A percentile compares a stretch with the other conserved stretches of the same genome.
Evolutionary conservation across 2,113 vertebrate species (phyloP).

Genomic region (Tetrao urogallus): DNA sequence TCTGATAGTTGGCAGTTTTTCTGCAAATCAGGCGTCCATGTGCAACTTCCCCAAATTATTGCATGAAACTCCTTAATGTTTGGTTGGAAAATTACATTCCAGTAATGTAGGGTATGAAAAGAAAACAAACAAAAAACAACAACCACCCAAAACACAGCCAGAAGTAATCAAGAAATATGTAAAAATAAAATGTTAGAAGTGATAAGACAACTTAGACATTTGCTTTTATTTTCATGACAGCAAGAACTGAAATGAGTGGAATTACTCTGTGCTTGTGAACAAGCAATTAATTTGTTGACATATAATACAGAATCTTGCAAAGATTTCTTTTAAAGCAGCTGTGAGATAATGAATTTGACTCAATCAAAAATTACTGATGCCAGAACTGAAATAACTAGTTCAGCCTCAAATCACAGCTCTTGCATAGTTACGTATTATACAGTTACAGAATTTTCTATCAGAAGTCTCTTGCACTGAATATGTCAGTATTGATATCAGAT

Average conservation of each 20-base stretch:
- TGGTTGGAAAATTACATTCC: not conserved
- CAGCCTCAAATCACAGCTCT: not conserved
- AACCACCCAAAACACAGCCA: not conserved
- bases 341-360: not conserved
- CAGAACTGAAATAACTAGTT: not conserved
- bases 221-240: not conserved
- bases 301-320: not conserved
- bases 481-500: rapidly evolving
- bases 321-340: not conserved
- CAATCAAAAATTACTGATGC: not conserved
- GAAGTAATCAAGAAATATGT: not conserved
- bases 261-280: not conserved
- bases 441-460: not conserved
- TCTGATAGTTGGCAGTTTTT: not conserved
- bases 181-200: not conserved
- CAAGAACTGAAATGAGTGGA: not conserved
- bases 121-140: not conserved
- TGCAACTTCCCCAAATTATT: not conserved
- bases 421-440: not conserved
- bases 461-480: not conserved
- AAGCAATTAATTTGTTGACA: not conserved
- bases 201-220: not conserved
- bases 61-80: not conserved
- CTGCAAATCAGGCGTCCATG: rapidly evolving
- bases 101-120: not conserved